Conservation (phyloP, 2,888 invertebrate genomes). For the Chironomus riparius region DNA sequence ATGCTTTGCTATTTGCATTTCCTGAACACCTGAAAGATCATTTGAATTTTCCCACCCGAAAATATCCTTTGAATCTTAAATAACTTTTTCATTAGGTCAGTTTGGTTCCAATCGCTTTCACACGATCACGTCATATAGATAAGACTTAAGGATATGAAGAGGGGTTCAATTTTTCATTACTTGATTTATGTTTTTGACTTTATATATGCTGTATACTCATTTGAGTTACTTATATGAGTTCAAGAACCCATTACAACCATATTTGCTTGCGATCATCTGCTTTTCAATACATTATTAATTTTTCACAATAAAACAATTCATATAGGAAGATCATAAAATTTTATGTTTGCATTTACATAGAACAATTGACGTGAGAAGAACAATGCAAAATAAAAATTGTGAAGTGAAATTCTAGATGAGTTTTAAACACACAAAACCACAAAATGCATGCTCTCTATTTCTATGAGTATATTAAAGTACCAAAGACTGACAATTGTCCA, state of each 20-base stretch:
- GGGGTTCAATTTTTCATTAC: background rate
- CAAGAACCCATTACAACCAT: background rate
- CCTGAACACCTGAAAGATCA: slow-evolving; percentile 15
- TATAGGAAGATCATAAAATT: background rate
- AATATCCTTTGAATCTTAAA: background rate
- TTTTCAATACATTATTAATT: background rate
- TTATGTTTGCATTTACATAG: background rate
- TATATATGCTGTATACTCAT: background rate
- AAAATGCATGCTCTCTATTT: background rate
- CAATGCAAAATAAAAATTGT: background rate
- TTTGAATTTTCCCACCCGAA: background rate
- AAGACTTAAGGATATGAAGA: background rate
- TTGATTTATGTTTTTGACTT: background rate
- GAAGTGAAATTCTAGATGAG: too few relatives aligned
- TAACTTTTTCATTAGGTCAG: slow-evolving; percentile 4
- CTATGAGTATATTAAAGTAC: background rate
- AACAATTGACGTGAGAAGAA: background rate
- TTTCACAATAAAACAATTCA: background rate
- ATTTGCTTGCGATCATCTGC: background rate
- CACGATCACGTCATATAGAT: background rate
- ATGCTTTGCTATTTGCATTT: background rate
- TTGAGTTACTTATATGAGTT: background rate
- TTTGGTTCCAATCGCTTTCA: slow-evolving; percentile 17
- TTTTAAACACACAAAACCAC: background rate
- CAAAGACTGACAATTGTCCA: background rate